phyloP scores from a whole-genome alignment of 1,140 invertebrate genomes.

The Macrotrachela quadricornifera region DNA sequence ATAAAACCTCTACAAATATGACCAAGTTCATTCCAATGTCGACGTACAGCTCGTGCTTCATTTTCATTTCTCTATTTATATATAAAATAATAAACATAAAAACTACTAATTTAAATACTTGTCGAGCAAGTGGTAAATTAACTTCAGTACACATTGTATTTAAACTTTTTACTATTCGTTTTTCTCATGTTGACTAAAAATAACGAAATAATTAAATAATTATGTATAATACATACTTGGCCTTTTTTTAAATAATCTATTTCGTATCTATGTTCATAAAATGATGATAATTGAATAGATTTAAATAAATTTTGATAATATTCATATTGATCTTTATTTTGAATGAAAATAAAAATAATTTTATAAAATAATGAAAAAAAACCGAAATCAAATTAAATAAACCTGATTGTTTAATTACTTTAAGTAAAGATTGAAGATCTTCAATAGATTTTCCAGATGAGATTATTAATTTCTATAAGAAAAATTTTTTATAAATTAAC shows the following conservation, averaged over 20 bases:
- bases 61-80: constrained; percentile 38
- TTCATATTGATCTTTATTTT: too few relatives aligned
- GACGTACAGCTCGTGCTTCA: constrained; percentile 56
- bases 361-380: too few relatives aligned
- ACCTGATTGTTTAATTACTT: too few relatives aligned
- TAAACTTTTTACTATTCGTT: constrained; percentile 70
- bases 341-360: too few relatives aligned
- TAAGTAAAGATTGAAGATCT: too few relatives aligned
- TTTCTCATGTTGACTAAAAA: constrained; percentile 58
- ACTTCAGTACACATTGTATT: constrained; percentile 80
- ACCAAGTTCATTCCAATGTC: constrained; percentile 75
- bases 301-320: too few relatives aligned
- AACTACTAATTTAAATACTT: constrained; percentile 16
- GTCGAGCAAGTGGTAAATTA: constrained; percentile 33
- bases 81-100: too few relatives aligned
- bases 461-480: too few relatives aligned
- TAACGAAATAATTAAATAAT: not conserved
- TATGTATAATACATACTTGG: not conserved
- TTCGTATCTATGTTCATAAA: not conserved
- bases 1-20: constrained; percentile 60
- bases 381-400: too few relatives aligned
- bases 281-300: not conserved
- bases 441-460: too few relatives aligned
- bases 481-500: too few relatives aligned
- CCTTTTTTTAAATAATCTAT: constrained; percentile 2